A percentile compares a stretch with the other conserved stretches of the same genome.
These are phyloP conservation scores for Carterocephalus palaemon DNA, from an alignment of 2,888 invertebrate genomes.

Conservation along the genomic window DNA sequence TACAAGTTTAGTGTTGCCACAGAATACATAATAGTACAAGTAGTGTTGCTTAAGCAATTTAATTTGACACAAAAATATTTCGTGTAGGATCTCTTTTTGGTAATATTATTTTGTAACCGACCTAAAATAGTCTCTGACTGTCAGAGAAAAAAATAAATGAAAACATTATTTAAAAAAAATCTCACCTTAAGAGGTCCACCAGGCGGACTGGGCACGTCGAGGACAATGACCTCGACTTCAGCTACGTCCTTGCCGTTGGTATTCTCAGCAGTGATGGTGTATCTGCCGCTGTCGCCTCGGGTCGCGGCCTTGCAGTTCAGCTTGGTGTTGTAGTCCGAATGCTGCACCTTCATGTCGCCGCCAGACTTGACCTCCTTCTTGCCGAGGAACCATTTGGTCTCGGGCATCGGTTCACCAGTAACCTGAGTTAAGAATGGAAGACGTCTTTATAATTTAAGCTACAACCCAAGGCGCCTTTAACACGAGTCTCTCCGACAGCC, in stretches of 20 bases:
- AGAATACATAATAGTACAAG: too few species aligned
- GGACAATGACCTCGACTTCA: constrained; percentile 92
- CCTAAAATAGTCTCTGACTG: too few species aligned
- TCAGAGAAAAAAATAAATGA: too few species aligned
- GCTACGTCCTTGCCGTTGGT: constrained; percentile 96
- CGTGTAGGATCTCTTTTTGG: too few species aligned
- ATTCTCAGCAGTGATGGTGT: constrained; percentile 95
- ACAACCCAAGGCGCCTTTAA: too few species aligned
- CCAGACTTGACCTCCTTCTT: constrained; percentile 87
- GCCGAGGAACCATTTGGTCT: constrained; percentile 93
- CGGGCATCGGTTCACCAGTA: constrained; percentile 95
- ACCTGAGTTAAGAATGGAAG: constrained; percentile 45
- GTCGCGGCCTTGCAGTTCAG: constrained; percentile 87
- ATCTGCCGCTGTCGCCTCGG: constrained; percentile 92
- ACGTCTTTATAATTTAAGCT: too few species aligned
- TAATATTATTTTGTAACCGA: too few species aligned
- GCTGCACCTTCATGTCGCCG: constrained; percentile 87
- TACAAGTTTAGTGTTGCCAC: too few species aligned
- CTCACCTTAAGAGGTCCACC: constrained; percentile 92
- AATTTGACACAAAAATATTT: too few species aligned
- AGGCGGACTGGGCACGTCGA: constrained; percentile 93
- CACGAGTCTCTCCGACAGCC: too few species aligned
- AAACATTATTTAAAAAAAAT: too few species aligned
- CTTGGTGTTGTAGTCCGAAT: constrained; percentile 92
- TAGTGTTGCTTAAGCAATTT: too few species aligned